Evolutionary conservation across 2,797 vertebrate genomes (phyloP).

Genomic region (Linurgus olivaceus): DNA sequence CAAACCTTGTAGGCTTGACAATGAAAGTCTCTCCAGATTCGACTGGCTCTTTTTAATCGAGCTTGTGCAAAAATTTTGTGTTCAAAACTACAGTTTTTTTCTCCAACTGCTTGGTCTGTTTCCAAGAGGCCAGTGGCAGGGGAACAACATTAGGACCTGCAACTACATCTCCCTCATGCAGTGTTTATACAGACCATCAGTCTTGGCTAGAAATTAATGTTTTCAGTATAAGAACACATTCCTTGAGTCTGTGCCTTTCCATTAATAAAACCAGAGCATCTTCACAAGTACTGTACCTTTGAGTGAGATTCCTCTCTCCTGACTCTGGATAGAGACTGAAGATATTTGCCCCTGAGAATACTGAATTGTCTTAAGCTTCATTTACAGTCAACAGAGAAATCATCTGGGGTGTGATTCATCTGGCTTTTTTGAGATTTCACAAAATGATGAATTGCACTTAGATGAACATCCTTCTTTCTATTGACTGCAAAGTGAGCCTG

Average conservation of each 20-base stretch:
- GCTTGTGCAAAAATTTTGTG: background rate
- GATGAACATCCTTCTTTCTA: background rate
- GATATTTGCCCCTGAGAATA: background rate
- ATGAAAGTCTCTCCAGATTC: background rate
- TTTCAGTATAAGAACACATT: background rate
- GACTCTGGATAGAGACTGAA: background rate
- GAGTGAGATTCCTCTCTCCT: background rate
- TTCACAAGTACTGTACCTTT: background rate
- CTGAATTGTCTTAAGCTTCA: background rate
- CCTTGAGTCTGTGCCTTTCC: background rate
- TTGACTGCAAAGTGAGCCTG: background rate
- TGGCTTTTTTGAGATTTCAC: background rate
- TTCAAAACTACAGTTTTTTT: background rate
- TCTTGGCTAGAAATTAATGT: background rate
- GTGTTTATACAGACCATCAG: background rate
- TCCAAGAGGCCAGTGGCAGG: background rate
- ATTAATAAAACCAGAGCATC: background rate
- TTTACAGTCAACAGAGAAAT: background rate
- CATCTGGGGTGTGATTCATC: background rate
- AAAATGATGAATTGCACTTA: slow-evolving; percentile 36
- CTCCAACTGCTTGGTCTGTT: background rate
- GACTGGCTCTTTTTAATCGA: background rate
- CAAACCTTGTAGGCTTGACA: background rate
- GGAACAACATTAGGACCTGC: background rate
- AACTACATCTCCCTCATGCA: background rate